Conservation (phyloP, 2,797 vertebrate genomes). For the Coracias cyanogaster region DNA sequence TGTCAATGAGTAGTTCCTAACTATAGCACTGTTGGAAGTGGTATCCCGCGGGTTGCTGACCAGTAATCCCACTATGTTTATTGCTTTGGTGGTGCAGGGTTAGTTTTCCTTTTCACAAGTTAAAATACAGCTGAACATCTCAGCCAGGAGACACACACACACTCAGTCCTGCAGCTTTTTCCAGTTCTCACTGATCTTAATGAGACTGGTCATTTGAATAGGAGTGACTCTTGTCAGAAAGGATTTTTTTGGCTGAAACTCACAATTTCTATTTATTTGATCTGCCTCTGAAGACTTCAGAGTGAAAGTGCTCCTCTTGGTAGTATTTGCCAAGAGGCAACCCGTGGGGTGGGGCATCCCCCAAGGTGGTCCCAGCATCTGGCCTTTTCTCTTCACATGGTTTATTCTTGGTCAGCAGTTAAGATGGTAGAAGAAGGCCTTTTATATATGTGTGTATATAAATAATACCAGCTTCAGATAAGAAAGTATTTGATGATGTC, state of each 20-base stretch:
- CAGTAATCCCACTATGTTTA: not conserved
- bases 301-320: not conserved
- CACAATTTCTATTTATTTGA: not conserved
- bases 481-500: slow-evolving; percentile 1
- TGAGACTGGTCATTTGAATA: not conserved
- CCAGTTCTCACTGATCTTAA: slow-evolving; percentile 5
- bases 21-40: not conserved
- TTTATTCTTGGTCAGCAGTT: not conserved
- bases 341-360: not conserved
- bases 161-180: slow-evolving; percentile 29
- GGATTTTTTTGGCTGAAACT: not conserved
- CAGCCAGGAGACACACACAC: not conserved
- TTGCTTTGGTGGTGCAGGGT: not conserved
- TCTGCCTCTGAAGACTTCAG: not conserved
- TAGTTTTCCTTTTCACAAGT: slow-evolving; percentile 42
- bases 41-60: slow-evolving; percentile 14
- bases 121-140: slow-evolving; percentile 13
- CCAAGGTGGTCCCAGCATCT: not conserved
- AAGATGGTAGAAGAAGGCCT: not conserved
- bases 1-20: not conserved
- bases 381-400: not conserved
- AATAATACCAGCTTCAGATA: slow-evolving; percentile 13
- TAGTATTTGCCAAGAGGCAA: not conserved
- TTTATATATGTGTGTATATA: not conserved
- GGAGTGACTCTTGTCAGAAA: slow-evolving; percentile 13